These are phyloP conservation scores for Artemia franciscana DNA, from an alignment of 1,140 invertebrate species.

Conservation along the genomic window DNA sequence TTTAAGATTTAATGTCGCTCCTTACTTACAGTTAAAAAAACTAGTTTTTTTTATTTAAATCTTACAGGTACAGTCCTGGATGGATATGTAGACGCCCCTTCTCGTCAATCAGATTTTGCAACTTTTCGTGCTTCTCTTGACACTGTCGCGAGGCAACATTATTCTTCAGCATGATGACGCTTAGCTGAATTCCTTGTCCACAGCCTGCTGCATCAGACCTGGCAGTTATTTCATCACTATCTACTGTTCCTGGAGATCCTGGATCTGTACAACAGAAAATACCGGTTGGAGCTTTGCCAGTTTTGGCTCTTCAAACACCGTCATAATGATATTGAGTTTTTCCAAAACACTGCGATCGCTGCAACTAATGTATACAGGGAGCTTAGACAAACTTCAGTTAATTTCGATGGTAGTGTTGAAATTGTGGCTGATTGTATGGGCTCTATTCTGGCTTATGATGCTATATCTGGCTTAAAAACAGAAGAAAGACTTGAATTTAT, in stretches of 20 bases:
- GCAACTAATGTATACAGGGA: constrained; percentile 74
- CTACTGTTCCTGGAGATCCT: no score
- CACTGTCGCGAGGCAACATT: constrained; percentile 80
- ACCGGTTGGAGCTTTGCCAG: constrained; percentile 79
- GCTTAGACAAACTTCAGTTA: constrained; percentile 33
- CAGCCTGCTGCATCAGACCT: constrained; percentile 78
- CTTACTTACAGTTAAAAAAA: no score
- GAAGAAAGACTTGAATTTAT: constrained; percentile 68
- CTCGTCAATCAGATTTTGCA: constrained; percentile 88
- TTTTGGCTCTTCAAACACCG: constrained; percentile 58
- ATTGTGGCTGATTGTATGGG: constrained; percentile 54
- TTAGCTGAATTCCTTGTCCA: constrained; percentile 73
- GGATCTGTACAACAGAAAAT: no score
- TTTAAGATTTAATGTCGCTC: no score
- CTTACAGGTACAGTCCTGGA: constrained; percentile 27
- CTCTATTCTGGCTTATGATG: constrained; percentile 74
- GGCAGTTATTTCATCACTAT: constrained; percentile 66
- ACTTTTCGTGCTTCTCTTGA: constrained; percentile 87
- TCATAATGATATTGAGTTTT: constrained; percentile 70
- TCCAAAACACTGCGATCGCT: constrained; percentile 47
- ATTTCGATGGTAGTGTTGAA: constrained; percentile 28
- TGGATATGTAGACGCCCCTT: constrained; percentile 56
- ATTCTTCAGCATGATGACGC: constrained; percentile 50
- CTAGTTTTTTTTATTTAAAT: no score
- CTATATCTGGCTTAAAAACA: constrained; percentile 45